A percentile compares a stretch with the other conserved stretches of the same genome.
Evolutionary conservation across 2,113 vertebrate genomes (phyloP).

Genomic region (Odontophorus gujanensis): DNA sequence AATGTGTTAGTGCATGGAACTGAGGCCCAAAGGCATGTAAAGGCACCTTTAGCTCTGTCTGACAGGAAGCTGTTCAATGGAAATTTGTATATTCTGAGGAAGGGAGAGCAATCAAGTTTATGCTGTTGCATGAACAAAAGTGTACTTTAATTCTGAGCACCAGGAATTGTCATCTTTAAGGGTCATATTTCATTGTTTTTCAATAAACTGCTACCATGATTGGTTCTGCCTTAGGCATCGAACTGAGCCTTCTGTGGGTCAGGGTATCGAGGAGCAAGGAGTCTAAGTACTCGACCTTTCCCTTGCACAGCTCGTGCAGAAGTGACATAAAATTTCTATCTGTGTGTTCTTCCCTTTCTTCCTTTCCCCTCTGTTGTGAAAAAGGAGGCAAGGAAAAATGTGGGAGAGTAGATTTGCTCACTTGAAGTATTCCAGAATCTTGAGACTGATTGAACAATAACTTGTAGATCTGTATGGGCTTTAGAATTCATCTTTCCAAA

Average conservation of each 20-base stretch:
- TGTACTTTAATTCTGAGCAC: not conserved
- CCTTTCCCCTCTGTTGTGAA: not conserved
- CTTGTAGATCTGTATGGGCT: not conserved
- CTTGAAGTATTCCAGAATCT: not conserved
- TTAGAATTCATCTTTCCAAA: not conserved
- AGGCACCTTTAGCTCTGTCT: not conserved
- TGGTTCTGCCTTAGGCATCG: not conserved
- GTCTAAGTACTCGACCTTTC: not conserved
- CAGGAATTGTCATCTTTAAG: not conserved
- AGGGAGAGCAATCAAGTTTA: not conserved
- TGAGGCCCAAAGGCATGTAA: not conserved
- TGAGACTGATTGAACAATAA: not conserved
- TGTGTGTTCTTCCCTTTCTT: not conserved
- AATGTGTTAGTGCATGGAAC: slow-evolving; percentile 19
- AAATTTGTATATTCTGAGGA: not conserved
- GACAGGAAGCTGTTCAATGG: not conserved
- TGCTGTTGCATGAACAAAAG: not conserved
- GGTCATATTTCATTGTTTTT: slow-evolving; percentile 1
- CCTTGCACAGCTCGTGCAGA: not conserved
- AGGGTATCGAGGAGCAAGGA: not conserved
- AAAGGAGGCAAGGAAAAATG: not conserved
- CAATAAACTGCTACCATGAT: not conserved
- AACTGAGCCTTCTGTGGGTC: not conserved
- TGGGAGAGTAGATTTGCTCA: not conserved
- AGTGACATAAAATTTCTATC: not conserved